Base-by-base conservation (phyloP, 1,140 invertebrate species). In the Nasonia longicornis region DNA sequence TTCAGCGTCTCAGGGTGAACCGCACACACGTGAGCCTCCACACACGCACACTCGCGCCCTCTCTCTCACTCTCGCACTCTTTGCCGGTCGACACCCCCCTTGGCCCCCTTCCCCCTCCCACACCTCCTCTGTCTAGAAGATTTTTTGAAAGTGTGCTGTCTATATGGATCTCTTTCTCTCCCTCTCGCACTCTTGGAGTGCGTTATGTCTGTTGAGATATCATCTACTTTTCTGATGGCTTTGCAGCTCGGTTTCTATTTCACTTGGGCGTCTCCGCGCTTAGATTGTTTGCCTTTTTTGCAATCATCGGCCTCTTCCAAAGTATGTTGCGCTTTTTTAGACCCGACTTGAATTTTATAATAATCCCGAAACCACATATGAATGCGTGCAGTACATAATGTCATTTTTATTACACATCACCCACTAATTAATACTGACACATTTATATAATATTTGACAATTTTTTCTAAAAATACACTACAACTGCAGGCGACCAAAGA, bases 31-130 rank as follows among this genome's bases (percentile, higher is more conserved):
- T 67, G 64, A 58, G 52, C 38, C 3, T n/a, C 14, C 52, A 71
- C 81, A 66, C 71, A 72, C 69, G 14, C 72, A 70, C 72, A 64
- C 73, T 38, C 42, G 16, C 64, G 52, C 64, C 63, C 69, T 69
- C 74, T 45, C 67, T 63, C 81, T n/a, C 52, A 16, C 48, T n/a
- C 52, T 35, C 66, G 58, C 78, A 12, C 78, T 77, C 80, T 71
- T 58, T 58, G 70, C 73, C 26, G 63, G 31, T 35, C 73, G 63
- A 84, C 79, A 80, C 80, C 82, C 82, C 71, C 72, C 80, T 77
- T 42, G 12, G 16, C 71, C 52, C 22, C 48, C 38, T 20, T 35
- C 52, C 52, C 20, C 66, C 69, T 38, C 26, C 31, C 16, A 3
- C 20, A 35, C 58, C 73, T 63, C 29, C 29, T 63, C 73, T 58